phyloP scores from a whole-genome alignment of 2,113 vertebrate species.

The Podarcis raffonei region DNA sequence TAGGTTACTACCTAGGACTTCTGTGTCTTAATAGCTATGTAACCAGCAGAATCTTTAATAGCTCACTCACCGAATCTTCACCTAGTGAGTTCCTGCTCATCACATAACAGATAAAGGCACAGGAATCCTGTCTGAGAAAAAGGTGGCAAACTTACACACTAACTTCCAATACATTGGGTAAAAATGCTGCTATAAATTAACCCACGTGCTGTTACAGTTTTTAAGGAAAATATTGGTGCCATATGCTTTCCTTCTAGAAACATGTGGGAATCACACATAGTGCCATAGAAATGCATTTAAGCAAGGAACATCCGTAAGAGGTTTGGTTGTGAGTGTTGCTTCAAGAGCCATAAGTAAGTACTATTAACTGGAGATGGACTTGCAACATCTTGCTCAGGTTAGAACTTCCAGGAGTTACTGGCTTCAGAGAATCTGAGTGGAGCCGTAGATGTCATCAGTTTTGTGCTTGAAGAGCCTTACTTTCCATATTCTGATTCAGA shows the following conservation, averaged over 20 bases:
- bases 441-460: not conserved
- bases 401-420: not conserved
- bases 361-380: constrained; percentile 46
- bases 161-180: constrained; percentile 67
- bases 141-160: constrained; percentile 3
- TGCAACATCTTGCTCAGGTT: constrained; percentile 21
- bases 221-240: constrained; percentile 70
- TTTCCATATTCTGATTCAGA: not conserved
- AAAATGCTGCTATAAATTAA: constrained; percentile 81
- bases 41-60: constrained; percentile 2
- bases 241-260: constrained; percentile 62
- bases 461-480: not conserved
- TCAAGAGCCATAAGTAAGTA: constrained; percentile 59
- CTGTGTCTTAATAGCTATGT: constrained; percentile 6
- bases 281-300: constrained; percentile 72
- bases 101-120: constrained; percentile 1
- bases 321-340: constrained; percentile 45
- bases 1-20: constrained; percentile 70
- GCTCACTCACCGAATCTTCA: not conserved
- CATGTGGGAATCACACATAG: constrained; percentile 57
- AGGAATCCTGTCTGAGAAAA: not conserved
- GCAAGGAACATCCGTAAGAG: constrained; percentile 40
- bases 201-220: constrained; percentile 78
- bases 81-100: not conserved
- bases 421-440: not conserved